phyloP scores from a whole-genome alignment of 1,140 invertebrate species.

The Drosophila sechellia region DNA sequence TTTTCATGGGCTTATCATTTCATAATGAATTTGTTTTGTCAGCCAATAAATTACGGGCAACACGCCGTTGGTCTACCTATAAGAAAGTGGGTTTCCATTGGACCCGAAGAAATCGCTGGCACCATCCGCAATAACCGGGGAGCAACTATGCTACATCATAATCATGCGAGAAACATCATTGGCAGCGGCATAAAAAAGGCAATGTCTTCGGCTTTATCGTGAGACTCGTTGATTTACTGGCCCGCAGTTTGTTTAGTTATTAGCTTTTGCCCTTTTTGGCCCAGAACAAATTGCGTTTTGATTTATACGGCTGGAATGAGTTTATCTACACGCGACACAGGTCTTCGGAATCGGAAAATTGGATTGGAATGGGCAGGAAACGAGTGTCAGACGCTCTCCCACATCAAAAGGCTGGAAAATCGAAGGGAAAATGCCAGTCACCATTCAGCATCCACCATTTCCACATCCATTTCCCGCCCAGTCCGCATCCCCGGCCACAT shows the following conservation, averaged over 20 bases:
- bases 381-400: conserved; percentile 42
- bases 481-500: conserved; percentile 52
- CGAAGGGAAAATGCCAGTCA: conserved; percentile 29
- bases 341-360: neutral
- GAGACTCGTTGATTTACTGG: conserved; percentile 75
- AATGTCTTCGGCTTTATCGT: conserved; percentile 67
- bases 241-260: conserved; percentile 82
- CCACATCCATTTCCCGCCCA: neutral
- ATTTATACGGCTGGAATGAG: conserved; percentile 71
- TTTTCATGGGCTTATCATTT: conserved; percentile 74
- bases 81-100: neutral
- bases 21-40: conserved; percentile 83
- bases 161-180: conserved; percentile 60
- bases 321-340: conserved; percentile 65
- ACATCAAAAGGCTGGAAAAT: conserved; percentile 22
- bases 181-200: conserved; percentile 47
- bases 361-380: conserved; percentile 33
- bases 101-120: conserved; percentile 5
- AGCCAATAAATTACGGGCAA: conserved; percentile 80
- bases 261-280: conserved; percentile 79
- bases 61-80: conserved; percentile 57
- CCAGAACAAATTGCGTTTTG: conserved; percentile 82
- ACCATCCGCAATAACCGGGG: conserved; percentile 14
- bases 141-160: conserved; percentile 62
- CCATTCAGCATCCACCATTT: neutral